Evolutionary conservation across 2,888 invertebrate genomes (phyloP).

Genomic region (Onchidella celtica): DNA sequence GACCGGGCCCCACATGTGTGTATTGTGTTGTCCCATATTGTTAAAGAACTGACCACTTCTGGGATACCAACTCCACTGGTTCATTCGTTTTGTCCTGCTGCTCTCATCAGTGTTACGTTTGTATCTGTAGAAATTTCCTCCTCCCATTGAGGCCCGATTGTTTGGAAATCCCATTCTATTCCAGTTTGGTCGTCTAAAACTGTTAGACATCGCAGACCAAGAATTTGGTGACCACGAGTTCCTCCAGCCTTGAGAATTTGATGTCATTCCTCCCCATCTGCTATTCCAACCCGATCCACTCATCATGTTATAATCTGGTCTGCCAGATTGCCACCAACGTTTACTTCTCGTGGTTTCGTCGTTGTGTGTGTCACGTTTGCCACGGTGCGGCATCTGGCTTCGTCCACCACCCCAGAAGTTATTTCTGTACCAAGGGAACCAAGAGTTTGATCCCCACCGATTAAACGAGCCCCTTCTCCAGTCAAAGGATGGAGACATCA

Average conservation of each 20-base stretch:
- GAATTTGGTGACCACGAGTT: not conserved
- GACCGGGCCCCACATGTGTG: not conserved
- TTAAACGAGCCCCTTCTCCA: not conserved
- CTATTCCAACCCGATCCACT: not conserved
- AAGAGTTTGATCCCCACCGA: not conserved
- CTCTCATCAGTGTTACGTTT: not conserved
- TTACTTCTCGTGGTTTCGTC: not conserved
- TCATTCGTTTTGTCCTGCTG: not conserved
- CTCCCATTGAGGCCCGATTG: not conserved
- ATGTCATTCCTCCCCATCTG: too few species aligned
- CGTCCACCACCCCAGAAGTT: not conserved
- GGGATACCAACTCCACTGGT: not conserved
- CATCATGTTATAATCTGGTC: not conserved
- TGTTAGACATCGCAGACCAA: not conserved
- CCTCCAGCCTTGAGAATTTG: not conserved
- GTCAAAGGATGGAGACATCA: too few species aligned
- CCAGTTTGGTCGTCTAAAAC: not conserved
- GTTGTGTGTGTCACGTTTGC: not conserved
- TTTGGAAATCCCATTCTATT: not conserved
- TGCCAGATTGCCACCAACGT: not conserved
- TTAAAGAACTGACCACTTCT: not conserved
- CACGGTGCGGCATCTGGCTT: not conserved
- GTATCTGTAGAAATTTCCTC: not conserved
- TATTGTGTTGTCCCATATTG: not conserved
- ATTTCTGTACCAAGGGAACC: too few species aligned